A percentile compares a stretch with the other conserved stretches of the same genome.
These are phyloP conservation scores for Ceyx cyanopectus DNA, from an alignment of 2,113 vertebrate genomes.

Conservation along the genomic window DNA sequence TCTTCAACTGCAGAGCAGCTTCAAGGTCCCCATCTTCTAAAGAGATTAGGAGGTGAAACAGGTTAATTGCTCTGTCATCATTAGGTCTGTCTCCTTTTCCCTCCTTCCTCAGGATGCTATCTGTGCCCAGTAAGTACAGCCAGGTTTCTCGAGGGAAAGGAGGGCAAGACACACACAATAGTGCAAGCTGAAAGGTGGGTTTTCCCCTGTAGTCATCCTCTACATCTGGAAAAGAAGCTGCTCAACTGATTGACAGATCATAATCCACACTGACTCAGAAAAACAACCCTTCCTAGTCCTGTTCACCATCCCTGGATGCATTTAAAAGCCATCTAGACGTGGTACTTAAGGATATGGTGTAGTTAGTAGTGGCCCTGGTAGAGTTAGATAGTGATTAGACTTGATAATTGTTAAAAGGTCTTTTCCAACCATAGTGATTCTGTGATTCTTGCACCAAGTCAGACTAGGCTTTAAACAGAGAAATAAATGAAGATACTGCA, in stretches of 20 bases:
- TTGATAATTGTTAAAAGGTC: no score
- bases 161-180: accelerated
- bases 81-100: neutral
- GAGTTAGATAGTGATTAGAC: no score
- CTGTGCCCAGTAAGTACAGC: neutral
- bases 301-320: neutral
- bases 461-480: neutral
- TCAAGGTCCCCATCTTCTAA: neutral
- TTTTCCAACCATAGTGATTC: no score
- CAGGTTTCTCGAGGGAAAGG: neutral
- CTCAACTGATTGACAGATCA: neutral
- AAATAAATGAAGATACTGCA: neutral
- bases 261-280: neutral
- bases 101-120: neutral
- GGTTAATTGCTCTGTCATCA: neutral
- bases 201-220: neutral
- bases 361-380: no score
- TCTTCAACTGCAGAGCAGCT: neutral
- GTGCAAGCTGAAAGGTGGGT: neutral
- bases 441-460: neutral
- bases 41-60: neutral
- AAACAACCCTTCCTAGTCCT: neutral
- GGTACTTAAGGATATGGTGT: no score
- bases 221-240: neutral
- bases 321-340: no score